Percentiles rank a stretch among this genome's conserved stretches.
Evolutionary conservation across 35 echinoderm and acorn worm species (phyloP).

Genomic region (Apostichopus japonicus): DNA sequence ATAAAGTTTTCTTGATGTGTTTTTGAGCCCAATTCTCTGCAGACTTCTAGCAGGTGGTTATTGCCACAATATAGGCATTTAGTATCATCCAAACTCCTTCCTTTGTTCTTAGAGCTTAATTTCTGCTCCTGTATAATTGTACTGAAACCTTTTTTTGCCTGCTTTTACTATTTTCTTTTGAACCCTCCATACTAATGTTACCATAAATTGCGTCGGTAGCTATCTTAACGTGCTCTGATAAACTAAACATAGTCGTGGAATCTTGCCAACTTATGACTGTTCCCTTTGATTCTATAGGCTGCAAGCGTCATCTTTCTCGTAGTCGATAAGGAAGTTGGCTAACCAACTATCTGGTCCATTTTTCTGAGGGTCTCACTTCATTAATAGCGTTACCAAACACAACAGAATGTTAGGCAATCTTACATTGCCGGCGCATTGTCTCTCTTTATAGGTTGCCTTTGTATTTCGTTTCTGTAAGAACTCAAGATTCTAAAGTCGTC

Average conservation of each 20-base stretch:
- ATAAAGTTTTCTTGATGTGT: conserved; percentile 16
- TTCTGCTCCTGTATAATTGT: conserved; percentile 15
- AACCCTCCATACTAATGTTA: not conserved
- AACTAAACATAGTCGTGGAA: conserved; percentile 51
- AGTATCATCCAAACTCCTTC: not conserved
- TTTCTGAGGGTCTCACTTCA: conserved; percentile 1
- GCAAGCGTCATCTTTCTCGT: conserved; percentile 12
- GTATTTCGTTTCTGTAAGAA: conserved; percentile 39
- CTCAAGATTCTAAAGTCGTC: conserved; percentile 57
- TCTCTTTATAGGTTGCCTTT: conserved; percentile 26
- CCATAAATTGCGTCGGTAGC: conserved; percentile 47
- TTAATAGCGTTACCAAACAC: conserved; percentile 13
- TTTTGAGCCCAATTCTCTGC: conserved; percentile 4
- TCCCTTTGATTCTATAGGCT: conserved; percentile 31
- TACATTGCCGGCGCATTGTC: not conserved
- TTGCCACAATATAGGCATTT: conserved; percentile 39
- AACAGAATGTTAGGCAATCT: not conserved
- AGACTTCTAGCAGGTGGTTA: conserved; percentile 5
- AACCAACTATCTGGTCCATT: conserved; percentile 42
- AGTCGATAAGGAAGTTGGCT: conserved; percentile 36
- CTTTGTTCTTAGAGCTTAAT: not conserved
- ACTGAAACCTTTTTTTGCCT: conserved; percentile 11
- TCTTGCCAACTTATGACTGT: not conserved
- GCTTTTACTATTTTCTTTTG: conserved; percentile 6
- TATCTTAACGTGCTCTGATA: conserved; percentile 46